These are phyloP conservation scores for Caenorhabditis latens DNA, from an alignment of 1,140 invertebrate species.

Conservation along the genomic window DNA sequence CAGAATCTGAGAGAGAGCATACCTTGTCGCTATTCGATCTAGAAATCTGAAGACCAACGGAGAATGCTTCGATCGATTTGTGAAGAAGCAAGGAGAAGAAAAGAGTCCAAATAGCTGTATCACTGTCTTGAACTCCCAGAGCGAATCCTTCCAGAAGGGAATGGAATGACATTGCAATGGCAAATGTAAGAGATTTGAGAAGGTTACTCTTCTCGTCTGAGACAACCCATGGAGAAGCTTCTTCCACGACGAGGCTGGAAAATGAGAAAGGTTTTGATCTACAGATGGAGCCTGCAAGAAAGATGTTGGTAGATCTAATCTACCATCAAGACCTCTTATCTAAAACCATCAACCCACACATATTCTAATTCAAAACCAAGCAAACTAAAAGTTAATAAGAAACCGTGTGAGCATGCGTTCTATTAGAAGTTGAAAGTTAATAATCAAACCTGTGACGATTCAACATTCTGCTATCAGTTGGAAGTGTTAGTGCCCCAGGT, in stretches of 20 bases:
- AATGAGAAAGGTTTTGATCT: too few species aligned
- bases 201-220: conserved; percentile 65
- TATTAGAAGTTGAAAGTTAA: neutral
- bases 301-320: too few species aligned
- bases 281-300: too few species aligned
- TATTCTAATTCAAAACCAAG: neutral
- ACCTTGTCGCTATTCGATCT: conserved; percentile 65
- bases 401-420: neutral
- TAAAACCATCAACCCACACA: too few species aligned
- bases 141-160: conserved; percentile 76
- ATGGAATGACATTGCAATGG: conserved; percentile 74
- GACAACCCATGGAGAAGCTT: conserved; percentile 65
- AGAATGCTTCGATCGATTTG: conserved; percentile 75
- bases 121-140: conserved; percentile 71
- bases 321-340: too few species aligned
- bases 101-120: conserved; percentile 70
- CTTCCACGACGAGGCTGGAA: conserved; percentile 69
- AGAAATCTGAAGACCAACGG: conserved; percentile 73
- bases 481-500: neutral
- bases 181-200: conserved; percentile 74
- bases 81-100: conserved; percentile 75
- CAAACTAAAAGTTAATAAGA: neutral
- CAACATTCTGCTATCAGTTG: neutral
- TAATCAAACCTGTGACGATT: conserved; percentile 2
- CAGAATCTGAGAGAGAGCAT: neutral